phyloP scores from a whole-genome alignment of 2,113 vertebrate species.

The Abramis brama region DNA sequence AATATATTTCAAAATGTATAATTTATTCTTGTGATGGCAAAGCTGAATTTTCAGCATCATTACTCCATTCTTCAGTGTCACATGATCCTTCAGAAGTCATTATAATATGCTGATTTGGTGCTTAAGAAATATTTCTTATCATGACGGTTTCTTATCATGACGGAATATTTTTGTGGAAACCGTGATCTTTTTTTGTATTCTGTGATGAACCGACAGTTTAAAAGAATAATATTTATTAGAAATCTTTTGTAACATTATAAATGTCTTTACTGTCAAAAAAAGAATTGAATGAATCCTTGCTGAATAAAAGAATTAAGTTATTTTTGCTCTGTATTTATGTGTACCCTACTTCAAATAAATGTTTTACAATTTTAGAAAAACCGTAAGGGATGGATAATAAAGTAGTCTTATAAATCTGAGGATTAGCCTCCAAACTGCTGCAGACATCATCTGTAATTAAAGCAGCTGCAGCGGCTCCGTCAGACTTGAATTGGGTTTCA shows the following conservation, averaged over 20 bases:
- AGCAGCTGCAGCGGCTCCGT: conserved; percentile 62
- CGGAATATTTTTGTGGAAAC: not conserved
- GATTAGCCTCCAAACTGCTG: conserved; percentile 58
- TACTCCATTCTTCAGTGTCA: not conserved
- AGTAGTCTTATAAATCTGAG: conserved; percentile 53
- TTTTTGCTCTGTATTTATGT: not conserved
- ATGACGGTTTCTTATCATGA: too few species aligned
- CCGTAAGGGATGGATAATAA: conserved; percentile 5
- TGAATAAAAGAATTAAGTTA: not conserved
- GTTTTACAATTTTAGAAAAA: not conserved
- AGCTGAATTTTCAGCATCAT: not conserved
- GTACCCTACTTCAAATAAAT: not conserved
- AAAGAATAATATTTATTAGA: not conserved
- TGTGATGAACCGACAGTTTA: not conserved
- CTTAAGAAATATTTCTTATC: too few species aligned
- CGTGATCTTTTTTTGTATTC: not conserved
- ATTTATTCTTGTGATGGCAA: not conserved
- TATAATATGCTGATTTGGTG: not conserved
- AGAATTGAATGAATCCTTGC: not conserved
- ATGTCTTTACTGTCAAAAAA: not conserved
- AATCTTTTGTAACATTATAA: not conserved
- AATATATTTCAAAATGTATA: too few species aligned
- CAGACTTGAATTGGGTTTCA: conserved; percentile 60
- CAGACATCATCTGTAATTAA: conserved; percentile 61
- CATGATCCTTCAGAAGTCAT: too few species aligned